Evolutionary conservation across 2,113 vertebrate genomes (phyloP).

Genomic region (Alethe diademata): DNA sequence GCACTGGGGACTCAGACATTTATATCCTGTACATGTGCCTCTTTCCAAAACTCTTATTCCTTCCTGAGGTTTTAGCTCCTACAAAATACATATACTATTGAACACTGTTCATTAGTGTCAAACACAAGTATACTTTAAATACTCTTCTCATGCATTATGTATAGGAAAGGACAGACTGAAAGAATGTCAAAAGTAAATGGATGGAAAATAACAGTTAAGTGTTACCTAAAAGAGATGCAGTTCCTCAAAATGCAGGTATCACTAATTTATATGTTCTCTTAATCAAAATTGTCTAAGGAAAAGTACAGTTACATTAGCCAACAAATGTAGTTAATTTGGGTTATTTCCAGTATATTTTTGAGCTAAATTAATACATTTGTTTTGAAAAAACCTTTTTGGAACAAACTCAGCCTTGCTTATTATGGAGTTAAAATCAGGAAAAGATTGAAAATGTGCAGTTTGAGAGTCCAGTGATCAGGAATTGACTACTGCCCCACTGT

Average conservation of each 20-base stretch:
- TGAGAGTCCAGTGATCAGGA: background rate
- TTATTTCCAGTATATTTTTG: background rate
- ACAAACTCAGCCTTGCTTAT: background rate
- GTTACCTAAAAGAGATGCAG: background rate
- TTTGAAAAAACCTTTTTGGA: background rate
- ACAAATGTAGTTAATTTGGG: background rate
- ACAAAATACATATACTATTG: background rate
- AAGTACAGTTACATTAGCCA: background rate
- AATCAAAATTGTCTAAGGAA: background rate
- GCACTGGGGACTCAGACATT: background rate
- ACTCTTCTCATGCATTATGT: background rate
- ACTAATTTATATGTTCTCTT: background rate
- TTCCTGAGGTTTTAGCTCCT: background rate
- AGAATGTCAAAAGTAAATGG: slow-evolving; percentile 6
- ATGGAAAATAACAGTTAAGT: slow-evolving; percentile 10
- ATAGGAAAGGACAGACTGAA: background rate
- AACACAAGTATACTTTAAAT: background rate
- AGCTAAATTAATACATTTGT: background rate
- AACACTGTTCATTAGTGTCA: slow-evolving; percentile 15
- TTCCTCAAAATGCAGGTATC: background rate
- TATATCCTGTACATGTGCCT: background rate
- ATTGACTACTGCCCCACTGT: background rate
- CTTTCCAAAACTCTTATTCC: background rate
- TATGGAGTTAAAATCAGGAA: background rate
- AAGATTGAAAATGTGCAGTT: background rate